Conservation (phyloP, 2,888 invertebrate genomes). For the Helicoverpa assulta region DNA sequence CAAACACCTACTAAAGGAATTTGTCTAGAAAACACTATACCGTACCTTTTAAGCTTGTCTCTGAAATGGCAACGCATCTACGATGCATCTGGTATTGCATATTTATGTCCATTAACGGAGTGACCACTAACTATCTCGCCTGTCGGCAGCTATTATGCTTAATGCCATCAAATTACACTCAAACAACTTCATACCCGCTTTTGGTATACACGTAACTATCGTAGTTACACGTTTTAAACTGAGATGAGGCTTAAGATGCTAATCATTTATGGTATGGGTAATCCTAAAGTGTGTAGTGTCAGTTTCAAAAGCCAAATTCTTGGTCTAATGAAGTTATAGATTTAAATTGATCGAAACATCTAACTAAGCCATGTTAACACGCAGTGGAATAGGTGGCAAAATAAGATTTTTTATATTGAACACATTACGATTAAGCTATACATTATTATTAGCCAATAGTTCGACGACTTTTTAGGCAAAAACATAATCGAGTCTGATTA, state of each 20-base stretch:
- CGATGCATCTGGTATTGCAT: neutral
- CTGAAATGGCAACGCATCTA: neutral
- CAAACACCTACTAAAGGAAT: neutral
- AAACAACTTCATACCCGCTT: neutral
- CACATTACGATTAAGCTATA: no score
- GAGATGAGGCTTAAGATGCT: neutral
- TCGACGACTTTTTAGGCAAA: constrained; percentile 15
- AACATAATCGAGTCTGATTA: constrained; percentile 19
- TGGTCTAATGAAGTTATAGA: neutral
- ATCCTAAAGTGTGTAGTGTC: neutral
- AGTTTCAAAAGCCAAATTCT: neutral
- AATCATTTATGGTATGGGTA: neutral
- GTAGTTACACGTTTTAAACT: neutral
- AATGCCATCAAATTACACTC: neutral
- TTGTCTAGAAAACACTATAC: neutral
- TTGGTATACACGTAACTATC: neutral
- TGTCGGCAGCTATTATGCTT: neutral
- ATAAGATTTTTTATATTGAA: no score
- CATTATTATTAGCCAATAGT: constrained; percentile 6
- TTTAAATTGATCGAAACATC: neutral
- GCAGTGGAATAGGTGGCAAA: no score
- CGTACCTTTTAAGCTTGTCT: neutral
- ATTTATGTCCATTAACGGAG: no score
- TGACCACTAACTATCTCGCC: neutral
- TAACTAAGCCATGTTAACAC: no score